Evolutionary conservation across 2,888 invertebrate genomes (phyloP).

Genomic region (Fragum fragum): DNA sequence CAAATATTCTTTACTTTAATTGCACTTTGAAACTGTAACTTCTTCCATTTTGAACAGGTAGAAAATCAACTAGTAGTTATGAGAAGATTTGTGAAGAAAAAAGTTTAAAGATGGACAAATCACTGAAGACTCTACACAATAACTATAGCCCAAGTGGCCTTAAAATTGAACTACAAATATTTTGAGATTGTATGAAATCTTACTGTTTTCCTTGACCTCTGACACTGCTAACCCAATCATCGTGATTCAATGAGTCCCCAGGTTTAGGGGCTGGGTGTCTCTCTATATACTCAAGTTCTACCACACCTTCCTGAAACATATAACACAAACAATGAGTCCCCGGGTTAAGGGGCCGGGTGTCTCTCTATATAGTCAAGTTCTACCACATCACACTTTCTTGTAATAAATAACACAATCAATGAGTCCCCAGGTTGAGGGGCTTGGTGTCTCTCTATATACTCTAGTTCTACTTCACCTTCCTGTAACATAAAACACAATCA

Average conservation of each 20-base stretch:
- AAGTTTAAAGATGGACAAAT: too few species aligned
- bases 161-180: too few species aligned
- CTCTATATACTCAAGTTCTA: conserved; percentile 97
- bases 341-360: conserved; percentile 96
- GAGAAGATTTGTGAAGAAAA: too few species aligned
- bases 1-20: too few species aligned
- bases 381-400: conserved; percentile 93
- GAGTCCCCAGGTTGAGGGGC: conserved; percentile 97
- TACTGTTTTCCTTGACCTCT: conserved; percentile 86
- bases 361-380: conserved; percentile 97
- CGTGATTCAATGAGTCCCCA: conserved; percentile 96
- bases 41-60: too few species aligned
- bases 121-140: too few species aligned
- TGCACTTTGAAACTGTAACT: too few species aligned
- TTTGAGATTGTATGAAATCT: conserved; percentile 7
- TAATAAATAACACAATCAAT: conserved; percentile 87
- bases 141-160: too few species aligned
- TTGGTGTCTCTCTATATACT: conserved; percentile 96
- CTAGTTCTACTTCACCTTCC: conserved; percentile 95
- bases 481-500: conserved; percentile 87
- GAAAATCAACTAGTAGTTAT: too few species aligned
- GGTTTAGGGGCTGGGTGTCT: conserved; percentile 96
- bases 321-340: conserved; percentile 90
- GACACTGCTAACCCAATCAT: conserved; percentile 99
- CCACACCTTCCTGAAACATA: conserved; percentile 91